Conservation (phyloP, 2,797 vertebrate species). For the Pampus argenteus region DNA sequence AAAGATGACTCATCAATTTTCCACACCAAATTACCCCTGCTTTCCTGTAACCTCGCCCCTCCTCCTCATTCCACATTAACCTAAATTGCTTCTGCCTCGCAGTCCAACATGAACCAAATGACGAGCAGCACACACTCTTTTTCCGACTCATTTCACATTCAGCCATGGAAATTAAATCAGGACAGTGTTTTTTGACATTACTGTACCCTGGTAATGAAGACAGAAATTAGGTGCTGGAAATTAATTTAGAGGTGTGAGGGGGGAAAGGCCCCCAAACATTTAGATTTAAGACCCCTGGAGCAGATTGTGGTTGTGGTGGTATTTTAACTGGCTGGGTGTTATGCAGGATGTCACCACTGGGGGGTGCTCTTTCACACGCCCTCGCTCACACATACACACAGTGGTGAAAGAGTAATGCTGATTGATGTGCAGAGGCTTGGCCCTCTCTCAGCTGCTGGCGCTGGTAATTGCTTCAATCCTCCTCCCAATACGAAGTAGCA, state of each 20-base stretch:
- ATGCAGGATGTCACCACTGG: slow-evolving; percentile 56
- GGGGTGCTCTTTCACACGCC: slow-evolving; percentile 65
- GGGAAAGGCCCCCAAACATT: slow-evolving; percentile 37
- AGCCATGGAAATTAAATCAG: slow-evolving; percentile 77
- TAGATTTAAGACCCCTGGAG: slow-evolving; percentile 44
- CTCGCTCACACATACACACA: slow-evolving; percentile 20
- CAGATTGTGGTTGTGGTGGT: slow-evolving; percentile 45
- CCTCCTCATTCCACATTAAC: slow-evolving; percentile 69
- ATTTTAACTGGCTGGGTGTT: slow-evolving; percentile 18
- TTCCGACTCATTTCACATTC: slow-evolving; percentile 79
- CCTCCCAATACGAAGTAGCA: slow-evolving; percentile 59
- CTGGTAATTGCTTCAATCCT: slow-evolving; percentile 82
- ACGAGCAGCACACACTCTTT: slow-evolving; percentile 70
- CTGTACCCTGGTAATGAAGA: slow-evolving; percentile 74
- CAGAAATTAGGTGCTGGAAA: slow-evolving; percentile 72
- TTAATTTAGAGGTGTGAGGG: slow-evolving; percentile 70
- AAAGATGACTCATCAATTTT: slow-evolving; percentile 77
- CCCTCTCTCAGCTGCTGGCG: slow-evolving; percentile 74
- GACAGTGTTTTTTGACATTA: slow-evolving; percentile 70
- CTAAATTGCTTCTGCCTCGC: slow-evolving; percentile 73
- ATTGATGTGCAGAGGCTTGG: slow-evolving; percentile 78
- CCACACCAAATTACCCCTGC: slow-evolving; percentile 70
- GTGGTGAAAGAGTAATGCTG: slow-evolving; percentile 67
- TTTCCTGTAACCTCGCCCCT: slow-evolving; percentile 42
- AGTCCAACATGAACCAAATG: slow-evolving; percentile 70